phyloP scores from a whole-genome alignment of 2,797 vertebrate genomes.

The Kryptolebias ocellatus region DNA sequence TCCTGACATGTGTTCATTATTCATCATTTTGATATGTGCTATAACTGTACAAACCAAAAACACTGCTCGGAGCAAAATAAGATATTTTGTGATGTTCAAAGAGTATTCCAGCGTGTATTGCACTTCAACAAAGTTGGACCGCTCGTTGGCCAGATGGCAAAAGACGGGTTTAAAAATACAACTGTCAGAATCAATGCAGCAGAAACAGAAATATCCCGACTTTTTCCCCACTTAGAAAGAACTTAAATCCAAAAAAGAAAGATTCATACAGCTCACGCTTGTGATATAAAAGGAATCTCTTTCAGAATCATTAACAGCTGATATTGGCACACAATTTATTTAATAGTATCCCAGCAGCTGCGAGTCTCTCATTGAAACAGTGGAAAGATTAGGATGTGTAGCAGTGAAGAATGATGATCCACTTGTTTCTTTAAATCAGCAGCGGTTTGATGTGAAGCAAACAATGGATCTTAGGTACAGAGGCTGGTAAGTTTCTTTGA shows the following conservation, averaged over 20 bases:
- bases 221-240: background rate
- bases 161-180: slow-evolving; percentile 11
- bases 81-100: slow-evolving; percentile 15
- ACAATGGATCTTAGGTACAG: too few species aligned
- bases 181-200: background rate
- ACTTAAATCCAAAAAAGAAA: slow-evolving; percentile 2
- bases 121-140: background rate
- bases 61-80: slow-evolving; percentile 7
- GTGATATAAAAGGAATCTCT: slow-evolving; percentile 4
- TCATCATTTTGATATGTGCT: slow-evolving; percentile 32
- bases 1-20: slow-evolving; percentile 14
- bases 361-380: background rate
- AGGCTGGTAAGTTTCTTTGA: too few species aligned
- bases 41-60: slow-evolving; percentile 4
- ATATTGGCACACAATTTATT: background rate
- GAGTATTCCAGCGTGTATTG: background rate
- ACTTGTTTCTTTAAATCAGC: background rate
- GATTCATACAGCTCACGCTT: background rate
- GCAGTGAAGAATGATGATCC: too few species aligned
- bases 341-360: background rate
- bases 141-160: background rate
- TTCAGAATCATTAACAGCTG: background rate
- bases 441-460: background rate
- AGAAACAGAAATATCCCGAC: slow-evolving; percentile 3
- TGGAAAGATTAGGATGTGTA: too few species aligned